Percentiles rank a stretch among this genome's conserved stretches.
Evolutionary conservation across 2,797 vertebrate species (phyloP).

Genomic region (Delichon dasypus): DNA sequence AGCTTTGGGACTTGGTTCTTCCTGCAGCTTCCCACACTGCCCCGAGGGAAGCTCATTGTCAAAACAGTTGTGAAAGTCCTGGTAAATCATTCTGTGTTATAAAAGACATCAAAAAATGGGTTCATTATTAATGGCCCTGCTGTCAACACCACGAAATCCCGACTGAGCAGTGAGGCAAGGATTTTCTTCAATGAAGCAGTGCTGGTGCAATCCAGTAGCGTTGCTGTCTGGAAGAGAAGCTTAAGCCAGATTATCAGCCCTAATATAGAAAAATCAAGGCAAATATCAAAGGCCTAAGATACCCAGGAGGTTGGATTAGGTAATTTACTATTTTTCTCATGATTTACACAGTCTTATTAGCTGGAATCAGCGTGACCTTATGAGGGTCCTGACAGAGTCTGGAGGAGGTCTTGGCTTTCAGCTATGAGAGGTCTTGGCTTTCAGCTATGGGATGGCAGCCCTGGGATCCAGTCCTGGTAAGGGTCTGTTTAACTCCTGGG

Average conservation of each 20-base stretch:
- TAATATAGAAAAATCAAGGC: neutral
- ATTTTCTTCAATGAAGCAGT: neutral
- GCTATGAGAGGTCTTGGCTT: neutral
- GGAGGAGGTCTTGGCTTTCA: neutral
- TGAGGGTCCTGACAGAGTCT: neutral
- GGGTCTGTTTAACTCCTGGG: neutral
- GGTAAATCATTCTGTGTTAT: neutral
- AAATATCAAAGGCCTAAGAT: neutral
- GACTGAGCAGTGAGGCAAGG: neutral
- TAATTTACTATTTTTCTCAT: neutral
- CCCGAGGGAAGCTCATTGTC: neutral
- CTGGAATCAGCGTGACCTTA: neutral
- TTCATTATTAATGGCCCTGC: neutral
- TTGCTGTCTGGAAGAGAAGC: neutral
- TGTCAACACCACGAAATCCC: slow-evolving; percentile 1
- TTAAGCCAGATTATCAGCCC: neutral
- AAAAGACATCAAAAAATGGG: slow-evolving; percentile 16
- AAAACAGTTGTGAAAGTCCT: neutral
- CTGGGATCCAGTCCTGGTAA: neutral
- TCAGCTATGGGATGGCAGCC: neutral
- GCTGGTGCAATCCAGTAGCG: neutral
- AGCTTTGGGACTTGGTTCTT: neutral
- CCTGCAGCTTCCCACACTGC: neutral
- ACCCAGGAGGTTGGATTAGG: neutral
- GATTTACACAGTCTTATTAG: neutral